Evolutionary conservation across 2,888 invertebrate species (phyloP).

Genomic region (Cryptocheilus praepositus): DNA sequence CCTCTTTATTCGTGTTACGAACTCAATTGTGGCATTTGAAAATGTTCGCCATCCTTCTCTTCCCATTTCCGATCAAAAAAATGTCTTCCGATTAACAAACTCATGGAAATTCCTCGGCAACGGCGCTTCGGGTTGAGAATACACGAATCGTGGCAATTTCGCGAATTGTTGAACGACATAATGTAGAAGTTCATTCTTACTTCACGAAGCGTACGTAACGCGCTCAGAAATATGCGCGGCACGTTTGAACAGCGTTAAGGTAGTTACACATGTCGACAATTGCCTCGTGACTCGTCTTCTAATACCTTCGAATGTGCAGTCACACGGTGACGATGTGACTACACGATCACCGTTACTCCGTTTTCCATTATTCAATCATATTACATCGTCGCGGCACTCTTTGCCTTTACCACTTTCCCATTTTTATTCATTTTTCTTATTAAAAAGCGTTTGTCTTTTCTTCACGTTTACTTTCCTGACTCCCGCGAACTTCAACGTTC

Average conservation of each 20-base stretch:
- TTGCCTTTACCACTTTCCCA: neutral
- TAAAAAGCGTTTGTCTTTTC: neutral
- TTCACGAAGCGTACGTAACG: conserved; percentile 19
- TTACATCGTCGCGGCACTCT: too few relatives aligned
- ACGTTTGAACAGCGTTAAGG: conserved; percentile 61
- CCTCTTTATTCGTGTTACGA: too few relatives aligned
- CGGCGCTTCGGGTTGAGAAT: too few relatives aligned
- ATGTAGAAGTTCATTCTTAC: too few relatives aligned
- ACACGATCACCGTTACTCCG: conserved; percentile 17
- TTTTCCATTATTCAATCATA: neutral
- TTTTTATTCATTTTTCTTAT: neutral
- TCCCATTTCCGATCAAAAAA: too few relatives aligned
- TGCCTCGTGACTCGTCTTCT: conserved; percentile 64
- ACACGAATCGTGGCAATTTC: too few relatives aligned
- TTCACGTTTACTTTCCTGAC: neutral
- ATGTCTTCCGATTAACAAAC: too few relatives aligned
- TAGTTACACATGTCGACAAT: conserved; percentile 56
- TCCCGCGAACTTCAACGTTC: too few relatives aligned
- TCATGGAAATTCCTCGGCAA: too few relatives aligned
- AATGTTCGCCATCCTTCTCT: too few relatives aligned
- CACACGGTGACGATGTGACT: conserved; percentile 18
- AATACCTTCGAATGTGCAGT: conserved; percentile 42
- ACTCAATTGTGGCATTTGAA: too few relatives aligned
- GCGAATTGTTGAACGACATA: too few relatives aligned
- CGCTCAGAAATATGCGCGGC: conserved; percentile 52